Percentiles rank a stretch among this genome's conserved stretches.
Conservation (phyloP, 2,888 invertebrate species). For the Eremobia ochroleuca region DNA sequence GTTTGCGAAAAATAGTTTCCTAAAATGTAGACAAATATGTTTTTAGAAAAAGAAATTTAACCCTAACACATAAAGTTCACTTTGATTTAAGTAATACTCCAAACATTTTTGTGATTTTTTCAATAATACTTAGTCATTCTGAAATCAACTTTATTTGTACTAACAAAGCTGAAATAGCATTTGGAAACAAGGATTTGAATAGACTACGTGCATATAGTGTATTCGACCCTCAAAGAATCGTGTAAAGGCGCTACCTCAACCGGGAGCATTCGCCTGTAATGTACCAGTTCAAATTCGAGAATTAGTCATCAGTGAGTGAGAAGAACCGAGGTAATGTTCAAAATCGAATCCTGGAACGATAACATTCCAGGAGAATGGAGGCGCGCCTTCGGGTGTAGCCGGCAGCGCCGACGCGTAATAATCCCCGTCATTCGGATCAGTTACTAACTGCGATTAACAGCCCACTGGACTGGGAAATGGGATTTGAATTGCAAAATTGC, state of each 20-base stretch:
- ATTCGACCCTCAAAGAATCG: background rate
- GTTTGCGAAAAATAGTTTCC: too few relatives aligned
- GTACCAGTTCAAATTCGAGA: background rate
- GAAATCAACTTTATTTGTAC: background rate
- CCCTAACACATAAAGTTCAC: too few relatives aligned
- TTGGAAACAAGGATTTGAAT: background rate
- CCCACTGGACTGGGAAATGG: constrained; percentile 11
- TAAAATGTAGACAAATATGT: too few relatives aligned
- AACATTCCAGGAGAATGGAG: background rate
- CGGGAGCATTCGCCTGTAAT: background rate
- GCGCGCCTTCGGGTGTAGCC: too few relatives aligned
- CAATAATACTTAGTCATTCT: background rate
- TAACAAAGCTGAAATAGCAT: background rate
- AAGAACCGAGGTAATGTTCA: background rate
- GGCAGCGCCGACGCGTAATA: too few relatives aligned
- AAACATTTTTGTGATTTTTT: too few relatives aligned
- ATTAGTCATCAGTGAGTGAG: background rate
- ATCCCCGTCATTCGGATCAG: constrained; percentile 15
- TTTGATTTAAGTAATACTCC: too few relatives aligned
- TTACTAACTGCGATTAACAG: constrained; percentile 19
- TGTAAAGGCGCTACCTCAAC: background rate
- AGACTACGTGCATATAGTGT: background rate
- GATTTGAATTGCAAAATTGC: constrained; percentile 41
- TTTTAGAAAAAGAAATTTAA: too few relatives aligned
- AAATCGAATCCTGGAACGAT: background rate